phyloP scores from a whole-genome alignment of 2,888 invertebrate genomes.

The Ormyrus rosae region DNA sequence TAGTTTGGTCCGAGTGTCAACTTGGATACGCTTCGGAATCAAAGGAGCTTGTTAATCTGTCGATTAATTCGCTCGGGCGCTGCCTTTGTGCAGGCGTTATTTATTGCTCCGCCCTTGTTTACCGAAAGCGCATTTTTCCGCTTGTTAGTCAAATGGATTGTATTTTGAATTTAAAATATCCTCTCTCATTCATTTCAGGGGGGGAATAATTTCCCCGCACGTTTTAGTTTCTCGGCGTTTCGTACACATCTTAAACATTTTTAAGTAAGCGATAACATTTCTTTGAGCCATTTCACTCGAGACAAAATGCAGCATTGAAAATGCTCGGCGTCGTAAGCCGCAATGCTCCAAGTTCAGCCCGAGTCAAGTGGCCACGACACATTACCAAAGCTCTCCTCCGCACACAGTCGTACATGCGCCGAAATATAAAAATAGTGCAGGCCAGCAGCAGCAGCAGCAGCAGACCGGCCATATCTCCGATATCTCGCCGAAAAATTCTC shows the following conservation, averaged over 20 bases:
- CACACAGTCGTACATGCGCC: neutral
- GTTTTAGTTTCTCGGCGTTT: too few species aligned
- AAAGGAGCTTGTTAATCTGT: conserved; percentile 39
- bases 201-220: too few species aligned
- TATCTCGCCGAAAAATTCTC: conserved; percentile 65
- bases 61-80: conserved; percentile 30
- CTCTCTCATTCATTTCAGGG: too few species aligned
- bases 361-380: conserved; percentile 38
- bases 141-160: too few species aligned
- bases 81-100: too few species aligned
- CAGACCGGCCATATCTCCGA: conserved; percentile 54
- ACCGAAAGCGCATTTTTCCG: too few species aligned
- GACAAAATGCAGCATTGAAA: too few species aligned
- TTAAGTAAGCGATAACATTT: too few species aligned
- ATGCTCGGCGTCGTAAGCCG: neutral
- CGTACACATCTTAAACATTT: too few species aligned
- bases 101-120: too few species aligned
- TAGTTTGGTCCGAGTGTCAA: conserved; percentile 6
- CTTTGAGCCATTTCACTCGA: too few species aligned
- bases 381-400: neutral
- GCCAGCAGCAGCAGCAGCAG: neutral
- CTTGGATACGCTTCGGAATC: conserved; percentile 26
- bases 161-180: too few species aligned
- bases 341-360: conserved; percentile 12
- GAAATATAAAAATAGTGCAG: neutral